Base-by-base conservation (phyloP, 92 coral and sea anemone species). In the Pocillopora meandrina region DNA sequence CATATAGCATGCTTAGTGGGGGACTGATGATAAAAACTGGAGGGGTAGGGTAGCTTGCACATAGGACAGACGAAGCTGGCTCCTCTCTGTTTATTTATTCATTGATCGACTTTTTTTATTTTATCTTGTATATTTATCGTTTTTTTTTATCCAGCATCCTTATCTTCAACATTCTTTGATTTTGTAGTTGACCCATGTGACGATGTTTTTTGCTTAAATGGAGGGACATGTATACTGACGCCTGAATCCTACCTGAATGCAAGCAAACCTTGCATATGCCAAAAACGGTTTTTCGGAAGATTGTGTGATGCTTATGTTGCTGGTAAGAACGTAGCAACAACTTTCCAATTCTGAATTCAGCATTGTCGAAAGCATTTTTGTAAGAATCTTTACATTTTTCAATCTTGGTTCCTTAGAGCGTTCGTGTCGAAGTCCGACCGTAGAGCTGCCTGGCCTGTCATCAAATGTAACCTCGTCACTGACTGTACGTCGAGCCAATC, bases 351-450 rank as follows among this genome's bases (percentile, higher is more conserved):
- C 52, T 42, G 5, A 42, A 3, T 42, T 42, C 52, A 42, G 52
- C 52, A 42, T 42, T 42, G 4, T 42, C 52, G 52, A 42, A 42
- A 42, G 52, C 8, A 42, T 7, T 42, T 3, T 42, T 42, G 61
- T 9, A 1, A 5, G n/a, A 23, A 10, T 5, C 26, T 3, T 31
- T 18, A 59, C 36, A 9, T 15, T 55, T 19, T 15, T 9, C 12
- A 49, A 12, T 34, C 9, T 16, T 66, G 0, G 10, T 16, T 21
- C 57, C 77, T 69, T 8, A 74, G 79, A 76, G 58, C 76, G 72
- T 21, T 20, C 20, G 0, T 90, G 93, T 56, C 57, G 80, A 62
- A 90, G 91, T 56, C 89, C 91, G 0, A 20, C 4, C n/a, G 93
- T 90, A 18, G 79, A 61, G 17, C 49, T 90, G 13, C 80, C 87